Evolutionary conservation across 2,888 invertebrate genomes (phyloP).

Genomic region (Lordiphosa fenestrarum): DNA sequence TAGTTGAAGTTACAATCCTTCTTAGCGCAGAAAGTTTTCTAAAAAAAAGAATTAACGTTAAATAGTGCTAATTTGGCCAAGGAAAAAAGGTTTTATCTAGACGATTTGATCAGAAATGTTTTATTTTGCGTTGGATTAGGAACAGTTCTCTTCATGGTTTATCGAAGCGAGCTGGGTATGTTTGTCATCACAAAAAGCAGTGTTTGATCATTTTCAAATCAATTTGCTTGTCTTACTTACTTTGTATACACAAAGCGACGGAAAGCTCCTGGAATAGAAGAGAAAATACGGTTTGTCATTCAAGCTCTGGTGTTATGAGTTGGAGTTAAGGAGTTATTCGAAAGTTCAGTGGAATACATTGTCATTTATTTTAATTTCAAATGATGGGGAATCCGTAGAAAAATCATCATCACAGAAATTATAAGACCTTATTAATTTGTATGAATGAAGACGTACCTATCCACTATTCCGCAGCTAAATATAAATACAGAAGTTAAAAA

Average conservation of each 20-base stretch:
- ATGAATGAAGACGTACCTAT: no score
- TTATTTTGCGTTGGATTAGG: slow-evolving; percentile 50
- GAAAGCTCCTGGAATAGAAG: no score
- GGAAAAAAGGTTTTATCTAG: neutral
- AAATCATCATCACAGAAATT: slow-evolving; percentile 18
- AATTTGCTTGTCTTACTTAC: neutral
- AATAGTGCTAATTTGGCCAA: neutral
- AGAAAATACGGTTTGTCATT: no score
- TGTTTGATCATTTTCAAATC: neutral
- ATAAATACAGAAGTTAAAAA: no score
- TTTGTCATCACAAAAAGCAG: slow-evolving; percentile 41
- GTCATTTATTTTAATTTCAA: slow-evolving; percentile 20
- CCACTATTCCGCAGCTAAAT: no score
- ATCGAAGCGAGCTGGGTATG: slow-evolving; percentile 74
- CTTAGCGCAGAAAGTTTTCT: neutral
- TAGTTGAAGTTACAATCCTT: no score
- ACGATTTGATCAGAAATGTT: slow-evolving; percentile 23
- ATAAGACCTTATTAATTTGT: no score
- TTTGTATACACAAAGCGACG: no score
- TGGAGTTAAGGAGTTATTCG: no score
- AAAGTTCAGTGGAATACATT: slow-evolving; percentile 11
- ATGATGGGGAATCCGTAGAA: slow-evolving; percentile 31
- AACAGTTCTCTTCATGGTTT: slow-evolving; percentile 65
- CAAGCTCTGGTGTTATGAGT: no score
- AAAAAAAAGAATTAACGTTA: neutral